Conservation (phyloP, 2,113 vertebrate species). For the Nibea coibor region DNA sequence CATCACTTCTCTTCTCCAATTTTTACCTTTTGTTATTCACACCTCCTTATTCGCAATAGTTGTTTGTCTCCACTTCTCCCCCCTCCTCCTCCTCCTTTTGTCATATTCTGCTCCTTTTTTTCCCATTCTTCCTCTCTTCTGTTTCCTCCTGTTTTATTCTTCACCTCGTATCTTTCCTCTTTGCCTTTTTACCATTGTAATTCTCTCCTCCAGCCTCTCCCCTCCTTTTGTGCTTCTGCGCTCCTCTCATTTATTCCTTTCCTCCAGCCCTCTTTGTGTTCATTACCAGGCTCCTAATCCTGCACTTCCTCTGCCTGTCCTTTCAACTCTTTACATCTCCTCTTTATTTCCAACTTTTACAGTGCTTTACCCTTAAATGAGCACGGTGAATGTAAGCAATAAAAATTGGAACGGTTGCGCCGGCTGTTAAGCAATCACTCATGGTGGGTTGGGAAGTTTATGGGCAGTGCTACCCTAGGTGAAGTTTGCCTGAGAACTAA, state of each 20-base stretch:
- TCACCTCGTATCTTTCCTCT: slow-evolving; percentile 37
- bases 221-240: slow-evolving; percentile 50
- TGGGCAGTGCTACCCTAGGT: not conserved
- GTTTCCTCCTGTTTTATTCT: slow-evolving; percentile 40
- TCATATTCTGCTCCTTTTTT: slow-evolving; percentile 4
- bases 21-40: slow-evolving; percentile 17
- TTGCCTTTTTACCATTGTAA: slow-evolving; percentile 48
- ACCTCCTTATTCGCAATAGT: not conserved
- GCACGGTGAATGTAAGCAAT: slow-evolving; percentile 42
- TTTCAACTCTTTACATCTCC: slow-evolving; percentile 44
- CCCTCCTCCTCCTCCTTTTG: not conserved
- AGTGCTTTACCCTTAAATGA: slow-evolving; percentile 50
- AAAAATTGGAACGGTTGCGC: slow-evolving; percentile 39
- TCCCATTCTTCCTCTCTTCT: slow-evolving; percentile 10
- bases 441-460: not conserved
- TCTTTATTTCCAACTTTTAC: slow-evolving; percentile 50
- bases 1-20: not conserved
- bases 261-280: slow-evolving; percentile 67
- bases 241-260: slow-evolving; percentile 66
- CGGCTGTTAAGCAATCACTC: slow-evolving; percentile 19
- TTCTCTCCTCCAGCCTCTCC: slow-evolving; percentile 32
- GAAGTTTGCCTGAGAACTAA: slow-evolving; percentile 17
- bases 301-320: slow-evolving; percentile 25
- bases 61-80: slow-evolving; percentile 10
- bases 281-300: slow-evolving; percentile 65